phyloP scores from a whole-genome alignment of 2,797 vertebrate genomes.

The Bovichtus diacanthus region DNA sequence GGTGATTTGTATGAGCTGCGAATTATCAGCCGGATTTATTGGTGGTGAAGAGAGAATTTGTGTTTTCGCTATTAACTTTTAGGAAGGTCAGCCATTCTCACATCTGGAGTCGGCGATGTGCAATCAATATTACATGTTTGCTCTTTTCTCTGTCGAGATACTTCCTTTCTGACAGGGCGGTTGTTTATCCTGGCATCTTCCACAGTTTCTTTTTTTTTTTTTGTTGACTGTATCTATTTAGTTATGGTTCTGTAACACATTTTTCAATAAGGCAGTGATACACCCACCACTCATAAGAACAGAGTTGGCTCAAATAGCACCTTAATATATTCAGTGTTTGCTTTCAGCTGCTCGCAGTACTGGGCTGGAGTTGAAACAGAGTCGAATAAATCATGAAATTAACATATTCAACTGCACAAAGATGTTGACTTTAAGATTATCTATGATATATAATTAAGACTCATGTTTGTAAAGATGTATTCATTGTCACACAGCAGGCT shows the following conservation, averaged over 20 bases:
- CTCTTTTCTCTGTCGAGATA: slow-evolving; percentile 48
- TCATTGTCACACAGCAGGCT: slow-evolving; percentile 88
- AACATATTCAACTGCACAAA: not conserved
- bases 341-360: not conserved
- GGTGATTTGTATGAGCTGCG: slow-evolving; percentile 12
- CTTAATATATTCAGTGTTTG: slow-evolving; percentile 25
- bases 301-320: not conserved
- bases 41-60: slow-evolving; percentile 23
- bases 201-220: not conserved
- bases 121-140: slow-evolving; percentile 49
- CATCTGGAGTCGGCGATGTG: slow-evolving; percentile 2
- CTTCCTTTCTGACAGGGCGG: not conserved
- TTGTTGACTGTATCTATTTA: slow-evolving; percentile 5
- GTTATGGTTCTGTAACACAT: slow-evolving; percentile 4
- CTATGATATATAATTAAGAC: not conserved
- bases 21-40: slow-evolving; percentile 17
- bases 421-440: not conserved
- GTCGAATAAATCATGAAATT: not conserved
- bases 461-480: not conserved
- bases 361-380: not conserved
- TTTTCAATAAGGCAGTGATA: not conserved
- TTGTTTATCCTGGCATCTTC: slow-evolving; percentile 21
- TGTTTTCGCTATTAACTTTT: slow-evolving; percentile 46
- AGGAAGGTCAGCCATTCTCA: slow-evolving; percentile 49
- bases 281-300: not conserved